Evolutionary conservation across 2,797 vertebrate genomes (phyloP).

Genomic region (Glyptemys insculpta): DNA sequence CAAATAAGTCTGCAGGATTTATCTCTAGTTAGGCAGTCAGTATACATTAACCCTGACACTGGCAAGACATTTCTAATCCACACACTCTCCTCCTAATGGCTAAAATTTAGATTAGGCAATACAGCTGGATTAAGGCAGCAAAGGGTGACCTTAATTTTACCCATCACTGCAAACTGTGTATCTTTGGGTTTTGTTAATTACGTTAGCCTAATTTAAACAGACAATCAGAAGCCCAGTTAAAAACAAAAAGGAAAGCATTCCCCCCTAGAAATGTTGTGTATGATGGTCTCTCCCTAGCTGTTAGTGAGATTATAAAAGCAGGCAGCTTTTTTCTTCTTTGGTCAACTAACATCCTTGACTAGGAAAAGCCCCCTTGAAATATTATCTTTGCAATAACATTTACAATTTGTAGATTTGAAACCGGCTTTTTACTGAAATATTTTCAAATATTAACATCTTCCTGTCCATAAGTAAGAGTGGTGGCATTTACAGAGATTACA

Average conservation of each 20-base stretch:
- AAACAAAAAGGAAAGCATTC: neutral
- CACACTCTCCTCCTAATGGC: neutral
- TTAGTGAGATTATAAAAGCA: neutral
- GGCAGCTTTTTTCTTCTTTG: slow-evolving; percentile 31
- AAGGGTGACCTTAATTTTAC: slow-evolving; percentile 52
- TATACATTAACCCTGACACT: slow-evolving; percentile 44
- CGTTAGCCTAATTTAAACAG: slow-evolving; percentile 71
- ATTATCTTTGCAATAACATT: slow-evolving; percentile 71
- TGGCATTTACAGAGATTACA: slow-evolving; percentile 69
- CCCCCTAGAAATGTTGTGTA: slow-evolving; percentile 38
- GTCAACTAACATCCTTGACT: slow-evolving; percentile 55
- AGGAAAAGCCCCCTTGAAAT: slow-evolving; percentile 61
- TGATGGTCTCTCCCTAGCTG: slow-evolving; percentile 19
- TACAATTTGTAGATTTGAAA: slow-evolving; percentile 64
- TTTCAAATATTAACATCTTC: slow-evolving; percentile 75
- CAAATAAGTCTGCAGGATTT: neutral
- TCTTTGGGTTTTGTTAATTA: slow-evolving; percentile 45
- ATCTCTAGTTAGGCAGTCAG: slow-evolving; percentile 30
- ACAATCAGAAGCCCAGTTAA: slow-evolving; percentile 45
- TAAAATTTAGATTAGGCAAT: neutral
- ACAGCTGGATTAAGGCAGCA: neutral
- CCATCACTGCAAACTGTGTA: slow-evolving; percentile 24
- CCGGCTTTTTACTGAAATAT: slow-evolving; percentile 63
- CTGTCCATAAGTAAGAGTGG: slow-evolving; percentile 67
- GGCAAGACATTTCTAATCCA: neutral